A percentile compares a stretch with the other conserved stretches of the same genome.
phyloP scores from a whole-genome alignment of 2,113 vertebrate species.

The Genyomyrus donnyi region DNA sequence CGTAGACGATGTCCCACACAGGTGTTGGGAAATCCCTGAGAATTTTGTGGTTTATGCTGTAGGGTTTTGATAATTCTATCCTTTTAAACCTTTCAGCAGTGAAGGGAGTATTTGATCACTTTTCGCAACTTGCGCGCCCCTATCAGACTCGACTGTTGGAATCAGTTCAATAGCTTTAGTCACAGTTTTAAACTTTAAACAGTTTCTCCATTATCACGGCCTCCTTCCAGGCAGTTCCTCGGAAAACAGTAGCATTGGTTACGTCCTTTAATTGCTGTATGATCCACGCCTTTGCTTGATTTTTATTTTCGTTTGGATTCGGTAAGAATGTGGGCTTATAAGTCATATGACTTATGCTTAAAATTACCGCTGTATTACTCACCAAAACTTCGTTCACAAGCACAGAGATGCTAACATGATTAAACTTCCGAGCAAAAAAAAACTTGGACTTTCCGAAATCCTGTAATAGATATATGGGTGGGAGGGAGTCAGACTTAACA shows the following conservation, averaged over 20 bases:
- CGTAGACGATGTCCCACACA: neutral
- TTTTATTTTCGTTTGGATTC: neutral
- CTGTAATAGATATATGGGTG: neutral
- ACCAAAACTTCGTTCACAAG: neutral
- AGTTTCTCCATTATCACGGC: neutral
- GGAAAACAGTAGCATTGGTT: neutral
- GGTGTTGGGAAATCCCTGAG: neutral
- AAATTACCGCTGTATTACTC: neutral
- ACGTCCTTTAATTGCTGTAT: neutral
- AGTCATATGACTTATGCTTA: neutral
- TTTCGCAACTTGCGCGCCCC: neutral
- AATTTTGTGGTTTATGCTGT: neutral
- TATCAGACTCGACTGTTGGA: neutral
- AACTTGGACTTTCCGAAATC: neutral
- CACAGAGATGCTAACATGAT: neutral
- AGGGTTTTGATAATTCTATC: neutral
- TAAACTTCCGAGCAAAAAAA: neutral
- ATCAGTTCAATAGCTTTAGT: neutral
- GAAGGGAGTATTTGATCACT: neutral
- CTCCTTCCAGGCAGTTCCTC: neutral
- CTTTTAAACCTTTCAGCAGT: neutral
- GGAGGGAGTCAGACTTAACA: neutral
- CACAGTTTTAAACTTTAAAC: neutral
- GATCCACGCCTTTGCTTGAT: neutral
- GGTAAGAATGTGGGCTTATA: neutral